Base-by-base conservation (phyloP, 2,797 vertebrate genomes). In the Eulemur rubriventer region DNA sequence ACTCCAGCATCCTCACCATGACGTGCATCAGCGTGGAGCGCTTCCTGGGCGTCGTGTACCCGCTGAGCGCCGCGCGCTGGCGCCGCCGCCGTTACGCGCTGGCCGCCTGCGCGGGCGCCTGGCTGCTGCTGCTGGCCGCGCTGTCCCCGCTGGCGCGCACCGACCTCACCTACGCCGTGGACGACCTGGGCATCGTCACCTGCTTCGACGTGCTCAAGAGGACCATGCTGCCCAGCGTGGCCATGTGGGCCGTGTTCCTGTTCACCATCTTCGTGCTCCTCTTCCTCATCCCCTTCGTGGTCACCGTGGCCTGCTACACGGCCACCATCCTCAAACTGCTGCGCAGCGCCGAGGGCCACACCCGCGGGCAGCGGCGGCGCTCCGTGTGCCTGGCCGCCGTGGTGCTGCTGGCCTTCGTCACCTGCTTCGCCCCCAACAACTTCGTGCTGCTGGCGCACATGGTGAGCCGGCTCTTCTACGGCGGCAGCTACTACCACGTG, bases 361-460 rank as follows among this genome's bases (percentile, higher is more conserved):
- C 88, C 0, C 97, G 30, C 5, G 96, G 9, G 28, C 99, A 99
- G 97, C 99, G 99, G 95, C 97, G 96, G 2, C 99, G 99, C 78
- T 99, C 99, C 0, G 98, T 99, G 87, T 97, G 98, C 7, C 98
- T 99, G 91, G 99, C 99, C 0, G 14, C 95, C 24, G 96, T 98
- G 2, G 99, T 99, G 6, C 98, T 99, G 38, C 91, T 99, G 57
- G 99, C 99, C 9, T 99, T 99, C 63, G 96, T 99, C 43, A 90
- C 99, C 41, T 99, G 99, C 97, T 99, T 99, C 10, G 99, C 99
- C 0, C 99, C 99, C 72, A 99, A 99, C 98, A 99, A 99, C 98
- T 98, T 99, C 55, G 98, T 99, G 61, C 98, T 99, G 1, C 89
- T 99, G 48, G 75, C 61, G 0, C 99, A 99, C 94, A 96, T 99